Conservation (phyloP, 2,888 invertebrate species). For the Blera fallax region DNA sequence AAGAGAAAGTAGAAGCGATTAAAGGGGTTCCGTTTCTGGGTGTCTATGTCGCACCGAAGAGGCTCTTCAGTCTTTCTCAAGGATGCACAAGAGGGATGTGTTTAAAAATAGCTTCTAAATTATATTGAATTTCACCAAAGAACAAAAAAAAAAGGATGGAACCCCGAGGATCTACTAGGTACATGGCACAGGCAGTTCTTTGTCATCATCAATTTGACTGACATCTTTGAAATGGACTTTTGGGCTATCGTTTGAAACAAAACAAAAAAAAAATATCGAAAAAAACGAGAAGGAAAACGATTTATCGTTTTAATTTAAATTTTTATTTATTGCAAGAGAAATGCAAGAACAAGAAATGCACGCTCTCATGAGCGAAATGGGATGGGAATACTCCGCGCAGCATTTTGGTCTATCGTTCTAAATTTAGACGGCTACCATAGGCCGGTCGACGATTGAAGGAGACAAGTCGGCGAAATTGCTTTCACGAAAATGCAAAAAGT, state of each 20-base stretch:
- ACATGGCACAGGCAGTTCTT: constrained; percentile 48
- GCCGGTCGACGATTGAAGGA: constrained; percentile 60
- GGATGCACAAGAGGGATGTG: constrained; percentile 57
- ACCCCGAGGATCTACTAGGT: constrained; percentile 34
- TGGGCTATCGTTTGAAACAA: constrained; percentile 19
- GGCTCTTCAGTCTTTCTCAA: constrained; percentile 41
- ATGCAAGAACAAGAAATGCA: too few relatives aligned
- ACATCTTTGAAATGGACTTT: constrained; percentile 69
- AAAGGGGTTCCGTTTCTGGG: constrained; percentile 60
- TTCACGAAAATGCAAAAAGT: constrained; percentile 41
- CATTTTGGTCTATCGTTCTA: constrained; percentile 52
- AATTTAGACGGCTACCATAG: constrained; percentile 58
- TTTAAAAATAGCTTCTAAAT: constrained; percentile 57
- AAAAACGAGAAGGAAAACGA: constrained; percentile 14
- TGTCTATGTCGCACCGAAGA: constrained; percentile 29
- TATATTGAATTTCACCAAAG: constrained; percentile 51
- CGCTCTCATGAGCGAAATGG: not conserved
- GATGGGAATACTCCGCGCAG: constrained; percentile 39
- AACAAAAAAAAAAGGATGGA: constrained; percentile 3
- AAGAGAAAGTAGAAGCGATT: constrained; percentile 45
- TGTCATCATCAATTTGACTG: constrained; percentile 67
- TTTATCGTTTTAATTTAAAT: constrained; percentile 65
- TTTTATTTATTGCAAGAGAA: constrained; percentile 43
- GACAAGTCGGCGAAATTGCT: constrained; percentile 70
- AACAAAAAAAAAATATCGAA: not conserved